Evolutionary conservation across 2,888 invertebrate genomes (phyloP).

Genomic region (Tetramorium bicarinatum): DNA sequence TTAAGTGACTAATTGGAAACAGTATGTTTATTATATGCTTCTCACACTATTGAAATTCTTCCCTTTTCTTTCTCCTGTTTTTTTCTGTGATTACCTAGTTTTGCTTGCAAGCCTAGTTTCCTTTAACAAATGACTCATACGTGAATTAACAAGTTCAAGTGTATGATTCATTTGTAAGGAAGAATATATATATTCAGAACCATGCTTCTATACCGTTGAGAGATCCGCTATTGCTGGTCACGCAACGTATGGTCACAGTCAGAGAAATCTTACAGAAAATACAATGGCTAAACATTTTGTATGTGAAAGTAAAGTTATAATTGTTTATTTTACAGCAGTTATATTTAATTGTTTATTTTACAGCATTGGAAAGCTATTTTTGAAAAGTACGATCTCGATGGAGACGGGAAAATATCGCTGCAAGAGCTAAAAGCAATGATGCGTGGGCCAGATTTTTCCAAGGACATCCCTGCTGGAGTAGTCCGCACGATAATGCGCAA

Average conservation of each 20-base stretch:
- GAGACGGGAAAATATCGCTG: conserved; percentile 91
- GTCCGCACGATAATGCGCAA: conserved; percentile 90
- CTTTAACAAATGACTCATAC: conserved; percentile 3
- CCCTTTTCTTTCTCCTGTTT: not conserved
- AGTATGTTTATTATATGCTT: not conserved
- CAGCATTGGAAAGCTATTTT: conserved; percentile 85
- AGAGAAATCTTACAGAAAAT: not conserved
- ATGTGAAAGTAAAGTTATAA: conserved; percentile 17
- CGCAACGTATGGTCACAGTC: not conserved
- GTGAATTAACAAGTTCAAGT: not conserved
- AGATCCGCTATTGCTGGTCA: not conserved
- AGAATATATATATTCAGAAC: not conserved
- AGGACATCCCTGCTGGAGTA: conserved; percentile 91
- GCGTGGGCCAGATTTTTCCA: conserved; percentile 88
- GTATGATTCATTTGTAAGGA: conserved; percentile 21
- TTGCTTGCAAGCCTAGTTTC: not conserved
- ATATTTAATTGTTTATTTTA: conserved; percentile 53
- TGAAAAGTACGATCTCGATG: conserved; percentile 90
- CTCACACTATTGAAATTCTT: not conserved
- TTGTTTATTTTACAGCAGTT: conserved; percentile 78
- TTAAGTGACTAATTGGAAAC: not conserved
- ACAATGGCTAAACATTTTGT: not conserved
- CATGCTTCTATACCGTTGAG: not conserved
- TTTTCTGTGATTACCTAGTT: not conserved
- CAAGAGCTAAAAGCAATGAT: conserved; percentile 90